phyloP scores from a whole-genome alignment of 2,797 vertebrate species.

The Chaunax sp. region DNA sequence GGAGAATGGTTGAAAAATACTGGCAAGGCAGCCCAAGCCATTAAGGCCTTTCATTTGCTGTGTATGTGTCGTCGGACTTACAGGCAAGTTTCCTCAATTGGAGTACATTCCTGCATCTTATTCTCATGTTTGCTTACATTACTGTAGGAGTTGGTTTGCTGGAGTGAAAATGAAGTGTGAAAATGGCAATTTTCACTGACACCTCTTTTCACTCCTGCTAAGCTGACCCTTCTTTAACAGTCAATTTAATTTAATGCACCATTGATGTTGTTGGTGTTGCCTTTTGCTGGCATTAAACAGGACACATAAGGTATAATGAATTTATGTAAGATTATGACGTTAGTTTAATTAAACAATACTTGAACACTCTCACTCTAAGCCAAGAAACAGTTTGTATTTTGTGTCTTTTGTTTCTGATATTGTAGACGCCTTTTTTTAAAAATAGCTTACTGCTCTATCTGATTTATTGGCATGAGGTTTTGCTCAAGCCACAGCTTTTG shows the following conservation, averaged over 20 bases:
- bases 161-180: slow-evolving; percentile 44
- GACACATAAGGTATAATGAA: slow-evolving; percentile 13
- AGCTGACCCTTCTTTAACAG: slow-evolving; percentile 36
- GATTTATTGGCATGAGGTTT: slow-evolving; percentile 59
- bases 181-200: slow-evolving; percentile 50
- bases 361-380: slow-evolving; percentile 7
- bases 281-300: slow-evolving; percentile 31
- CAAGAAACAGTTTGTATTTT: slow-evolving; percentile 13
- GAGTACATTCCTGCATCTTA: slow-evolving; percentile 30
- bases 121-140: slow-evolving; percentile 56
- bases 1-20: slow-evolving; percentile 55
- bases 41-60: slow-evolving; percentile 52
- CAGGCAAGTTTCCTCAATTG: slow-evolving; percentile 44
- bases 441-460: slow-evolving; percentile 23
- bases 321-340: slow-evolving; percentile 6
- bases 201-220: slow-evolving; percentile 25
- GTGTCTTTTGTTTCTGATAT: slow-evolving; percentile 10
- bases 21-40: slow-evolving; percentile 36
- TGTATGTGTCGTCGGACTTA: slow-evolving; percentile 34
- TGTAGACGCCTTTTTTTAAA: slow-evolving; percentile 21
- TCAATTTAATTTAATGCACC: slow-evolving; percentile 36
- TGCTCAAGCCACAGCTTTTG: slow-evolving; percentile 54
- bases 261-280: slow-evolving; percentile 25
- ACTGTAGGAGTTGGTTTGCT: slow-evolving; percentile 42
- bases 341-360: slow-evolving; percentile 11